Percentiles rank a stretch among this genome's conserved stretches.
These are phyloP conservation scores for Tortrix viridana DNA, from an alignment of 2,888 invertebrate genomes.

Conservation along the genomic window DNA sequence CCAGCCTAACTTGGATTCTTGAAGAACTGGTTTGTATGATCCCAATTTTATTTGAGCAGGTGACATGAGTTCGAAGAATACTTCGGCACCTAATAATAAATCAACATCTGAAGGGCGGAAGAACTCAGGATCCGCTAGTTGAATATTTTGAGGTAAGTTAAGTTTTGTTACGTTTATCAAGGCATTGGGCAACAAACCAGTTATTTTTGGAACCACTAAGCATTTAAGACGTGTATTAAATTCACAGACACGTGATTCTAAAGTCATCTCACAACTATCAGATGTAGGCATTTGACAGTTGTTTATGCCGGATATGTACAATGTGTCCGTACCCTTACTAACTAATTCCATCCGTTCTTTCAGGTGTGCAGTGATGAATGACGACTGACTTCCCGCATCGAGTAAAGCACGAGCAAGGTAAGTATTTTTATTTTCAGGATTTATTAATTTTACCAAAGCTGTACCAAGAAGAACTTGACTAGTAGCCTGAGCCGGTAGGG, in stretches of 20 bases:
- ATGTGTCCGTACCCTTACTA: slow-evolving; percentile 12
- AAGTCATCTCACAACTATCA: slow-evolving; percentile 20
- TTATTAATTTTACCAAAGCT: slow-evolving; percentile 25
- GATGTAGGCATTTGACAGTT: slow-evolving; percentile 10
- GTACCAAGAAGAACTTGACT: slow-evolving; percentile 35
- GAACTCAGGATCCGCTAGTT: slow-evolving; percentile 41
- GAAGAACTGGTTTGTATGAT: slow-evolving; percentile 32
- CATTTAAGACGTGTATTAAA: slow-evolving; percentile 25
- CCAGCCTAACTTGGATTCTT: slow-evolving; percentile 37
- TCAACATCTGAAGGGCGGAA: slow-evolving; percentile 37
- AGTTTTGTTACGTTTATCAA: slow-evolving; percentile 8
- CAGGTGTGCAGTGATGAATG: slow-evolving; percentile 16
- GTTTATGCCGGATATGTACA: slow-evolving; percentile 26
- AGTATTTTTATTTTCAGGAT: slow-evolving; percentile 28
- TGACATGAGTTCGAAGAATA: slow-evolving; percentile 37
- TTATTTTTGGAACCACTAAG: slow-evolving; percentile 29
- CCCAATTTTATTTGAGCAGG: slow-evolving; percentile 32
- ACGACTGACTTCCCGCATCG: slow-evolving; percentile 23
- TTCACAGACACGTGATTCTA: slow-evolving; percentile 10
- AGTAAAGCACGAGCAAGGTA: slow-evolving; percentile 23
- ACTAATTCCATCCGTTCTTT: slow-evolving; percentile 21
- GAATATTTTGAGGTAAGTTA: slow-evolving; percentile 30
- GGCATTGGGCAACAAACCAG: slow-evolving; percentile 15
- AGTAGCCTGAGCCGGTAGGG: slow-evolving; percentile 15
- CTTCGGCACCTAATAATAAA: slow-evolving; percentile 39